These are phyloP conservation scores for Odontomyia ornata DNA, from an alignment of 2,888 invertebrate genomes.

Conservation along the genomic window DNA sequence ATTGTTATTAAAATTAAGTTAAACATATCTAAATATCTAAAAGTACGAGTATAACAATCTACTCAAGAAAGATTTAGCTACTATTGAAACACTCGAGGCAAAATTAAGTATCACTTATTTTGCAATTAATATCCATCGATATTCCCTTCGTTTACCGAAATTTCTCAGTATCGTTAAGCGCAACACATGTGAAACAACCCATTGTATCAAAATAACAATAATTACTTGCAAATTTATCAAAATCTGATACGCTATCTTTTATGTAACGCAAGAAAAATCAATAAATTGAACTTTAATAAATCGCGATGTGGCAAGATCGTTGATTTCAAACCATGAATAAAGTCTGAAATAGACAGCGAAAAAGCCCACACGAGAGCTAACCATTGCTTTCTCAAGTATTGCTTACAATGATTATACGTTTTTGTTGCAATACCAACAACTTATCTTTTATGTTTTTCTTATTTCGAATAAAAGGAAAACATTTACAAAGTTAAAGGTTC, in stretches of 20 bases:
- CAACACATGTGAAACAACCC: too few relatives aligned
- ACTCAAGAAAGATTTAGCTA: too few relatives aligned
- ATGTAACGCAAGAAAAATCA: neutral
- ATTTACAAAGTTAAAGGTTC: neutral
- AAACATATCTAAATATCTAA: too few relatives aligned
- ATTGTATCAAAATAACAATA: too few relatives aligned
- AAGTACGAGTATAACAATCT: too few relatives aligned
- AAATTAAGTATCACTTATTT: too few relatives aligned
- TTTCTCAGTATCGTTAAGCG: too few relatives aligned
- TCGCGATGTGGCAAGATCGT: neutral
- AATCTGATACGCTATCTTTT: neutral
- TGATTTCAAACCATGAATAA: neutral
- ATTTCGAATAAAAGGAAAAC: neutral
- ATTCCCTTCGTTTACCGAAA: too few relatives aligned
- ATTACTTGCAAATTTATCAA: neutral
- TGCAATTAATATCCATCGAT: too few relatives aligned
- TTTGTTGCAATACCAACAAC: too few relatives aligned
- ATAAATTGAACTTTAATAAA: neutral
- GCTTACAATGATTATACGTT: neutral
- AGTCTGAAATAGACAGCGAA: neutral
- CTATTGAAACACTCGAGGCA: too few relatives aligned
- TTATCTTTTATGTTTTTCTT: neutral
- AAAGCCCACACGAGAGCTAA: conserved; percentile 16
- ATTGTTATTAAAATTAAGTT: too few relatives aligned
- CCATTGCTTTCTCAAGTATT: neutral